These are phyloP conservation scores for Dipodomys stephensi DNA, from an alignment of 2,113 vertebrate genomes.

Conservation along the genomic window DNA sequence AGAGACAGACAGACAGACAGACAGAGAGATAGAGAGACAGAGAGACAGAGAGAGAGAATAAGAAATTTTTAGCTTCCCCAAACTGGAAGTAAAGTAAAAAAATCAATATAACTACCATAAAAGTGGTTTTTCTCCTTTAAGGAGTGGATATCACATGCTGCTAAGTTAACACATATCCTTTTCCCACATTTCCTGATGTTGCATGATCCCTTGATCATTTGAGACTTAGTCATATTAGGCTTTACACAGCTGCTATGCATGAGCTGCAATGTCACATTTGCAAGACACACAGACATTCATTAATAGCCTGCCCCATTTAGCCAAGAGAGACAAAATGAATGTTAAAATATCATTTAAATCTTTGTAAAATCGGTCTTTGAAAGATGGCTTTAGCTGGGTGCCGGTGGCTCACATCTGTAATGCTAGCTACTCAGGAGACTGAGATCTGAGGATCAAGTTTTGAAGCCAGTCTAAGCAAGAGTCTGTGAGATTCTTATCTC, in stretches of 20 bases:
- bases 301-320: conserved; percentile 10
- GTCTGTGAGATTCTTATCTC: too few species aligned
- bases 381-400: background rate
- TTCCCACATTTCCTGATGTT: conserved; percentile 5
- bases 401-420: too few species aligned
- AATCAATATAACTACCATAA: background rate
- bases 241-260: conserved; percentile 10
- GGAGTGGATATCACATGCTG: background rate
- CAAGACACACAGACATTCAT: background rate
- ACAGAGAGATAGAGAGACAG: too few species aligned
- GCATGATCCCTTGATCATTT: background rate
- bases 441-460: too few species aligned
- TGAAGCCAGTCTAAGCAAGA: too few species aligned
- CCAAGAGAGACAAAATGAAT: conserved; percentile 32
- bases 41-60: background rate
- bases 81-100: conserved; percentile 3
- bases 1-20: too few species aligned
- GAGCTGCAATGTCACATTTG: conserved; percentile 34
- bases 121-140: background rate
- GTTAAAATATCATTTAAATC: background rate
- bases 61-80: background rate
- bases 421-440: too few species aligned
- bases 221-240: background rate
- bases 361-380: conserved; percentile 45
- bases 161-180: background rate